phyloP scores from a whole-genome alignment of 2,888 invertebrate species.

The Pyrrhia umbra region DNA sequence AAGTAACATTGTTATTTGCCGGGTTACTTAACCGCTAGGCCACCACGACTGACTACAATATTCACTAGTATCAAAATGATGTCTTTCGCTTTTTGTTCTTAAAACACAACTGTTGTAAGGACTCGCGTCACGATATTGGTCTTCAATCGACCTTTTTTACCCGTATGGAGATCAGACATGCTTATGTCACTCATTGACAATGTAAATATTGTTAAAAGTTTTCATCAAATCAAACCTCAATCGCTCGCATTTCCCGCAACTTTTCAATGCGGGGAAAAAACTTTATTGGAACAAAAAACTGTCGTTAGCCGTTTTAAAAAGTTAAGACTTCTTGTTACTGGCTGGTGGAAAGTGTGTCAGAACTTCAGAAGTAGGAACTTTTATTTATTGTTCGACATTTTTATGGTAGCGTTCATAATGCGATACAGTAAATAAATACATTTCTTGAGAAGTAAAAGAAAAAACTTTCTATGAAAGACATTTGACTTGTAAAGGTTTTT shows the following conservation, averaged over 20 bases:
- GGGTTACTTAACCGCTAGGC: too few relatives aligned
- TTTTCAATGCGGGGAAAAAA: conserved; percentile 34
- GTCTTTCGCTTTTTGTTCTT: too few relatives aligned
- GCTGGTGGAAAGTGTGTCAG: conserved; percentile 33
- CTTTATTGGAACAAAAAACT: conserved; percentile 36
- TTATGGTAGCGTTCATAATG: not conserved
- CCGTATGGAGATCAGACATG: not conserved
- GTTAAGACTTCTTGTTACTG: conserved; percentile 42
- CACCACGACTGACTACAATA: too few relatives aligned
- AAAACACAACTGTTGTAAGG: not conserved
- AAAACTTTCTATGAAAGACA: not conserved
- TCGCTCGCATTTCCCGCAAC: conserved; percentile 19
- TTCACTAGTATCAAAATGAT: too few relatives aligned
- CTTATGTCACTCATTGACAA: not conserved
- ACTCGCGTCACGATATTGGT: not conserved
- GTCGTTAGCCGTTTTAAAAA: conserved; percentile 52
- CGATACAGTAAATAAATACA: not conserved
- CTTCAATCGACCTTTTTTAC: not conserved
- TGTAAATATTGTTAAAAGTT: not conserved
- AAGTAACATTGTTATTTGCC: too few relatives aligned
- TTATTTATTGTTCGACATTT: conserved; percentile 16
- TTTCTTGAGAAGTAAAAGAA: too few relatives aligned
- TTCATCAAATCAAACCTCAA: conserved; percentile 24
- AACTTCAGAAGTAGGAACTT: not conserved
- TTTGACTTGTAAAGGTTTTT: too few relatives aligned